Base-by-base conservation (phyloP, 2,888 invertebrate genomes). In the Diarsia rubi region DNA sequence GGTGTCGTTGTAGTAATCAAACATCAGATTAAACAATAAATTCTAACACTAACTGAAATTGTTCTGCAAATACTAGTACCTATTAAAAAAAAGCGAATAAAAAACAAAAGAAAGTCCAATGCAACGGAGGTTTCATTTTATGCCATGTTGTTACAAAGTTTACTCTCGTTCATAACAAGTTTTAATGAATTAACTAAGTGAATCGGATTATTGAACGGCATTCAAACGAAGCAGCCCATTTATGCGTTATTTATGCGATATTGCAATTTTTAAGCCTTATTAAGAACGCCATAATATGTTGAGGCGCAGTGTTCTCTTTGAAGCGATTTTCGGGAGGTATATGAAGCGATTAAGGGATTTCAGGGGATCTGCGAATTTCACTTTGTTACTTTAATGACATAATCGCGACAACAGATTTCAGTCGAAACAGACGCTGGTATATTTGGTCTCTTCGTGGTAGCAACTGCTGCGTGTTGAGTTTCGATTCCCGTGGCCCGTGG, bases 191-290 rank as follows among this genome's bases (percentile, higher is more conserved):
- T 47, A 69, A 67, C 47, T 63, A 57, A 59, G 24, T 72, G 44
- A 69, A 71, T 78, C 57, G 47, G 79, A 75, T 79, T 73, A 82
- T 69, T 69, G 63, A 67, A 52, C 59, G 42, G 14, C 62, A 69
- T 21, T 62, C 31, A 27, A 71, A 64, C 54, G 24, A 62, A 76
- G 31, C n/a, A 65, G 49, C 62, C 57, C 49, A 82, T 79, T 79
- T 67, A 72, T 72, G 62, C 54, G 71, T 65, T 67, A 67, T 69
- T 78, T 72, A 72, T 74, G 69, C 24, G 47, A 78, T 66, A 78
- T 82, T 74, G 70, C 82, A 78, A 69, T 82, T 78, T 82, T 74
- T 82, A 82, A 82, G 72, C 75, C 67, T 70, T 75, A 74, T 79
- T 79, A 79, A 75, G 74, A 79, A 75, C 69, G 37, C n/a, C 19